Evolutionary conservation across 1,140 invertebrate species (phyloP).

Genomic region (Hypsibius dujardini): DNA sequence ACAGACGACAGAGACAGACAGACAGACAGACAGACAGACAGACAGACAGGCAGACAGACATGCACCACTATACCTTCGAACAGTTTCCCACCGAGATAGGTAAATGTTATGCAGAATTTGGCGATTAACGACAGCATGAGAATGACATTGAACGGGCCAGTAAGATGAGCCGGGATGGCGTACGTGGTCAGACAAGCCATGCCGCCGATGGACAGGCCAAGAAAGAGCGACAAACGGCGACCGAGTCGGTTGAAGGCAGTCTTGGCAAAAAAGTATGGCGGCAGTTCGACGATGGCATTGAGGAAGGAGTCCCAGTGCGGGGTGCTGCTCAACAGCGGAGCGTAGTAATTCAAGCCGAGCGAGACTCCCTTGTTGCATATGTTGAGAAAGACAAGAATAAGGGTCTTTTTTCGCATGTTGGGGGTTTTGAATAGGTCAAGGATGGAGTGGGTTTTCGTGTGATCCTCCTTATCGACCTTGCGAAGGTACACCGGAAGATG

Average conservation of each 20-base stretch:
- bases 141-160: neutral
- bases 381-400: constrained; percentile 41
- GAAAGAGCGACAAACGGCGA: constrained; percentile 23
- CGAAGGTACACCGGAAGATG: neutral
- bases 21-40: no score
- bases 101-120: constrained; percentile 19
- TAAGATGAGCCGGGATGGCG: constrained; percentile 18
- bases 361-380: constrained; percentile 24
- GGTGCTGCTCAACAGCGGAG: constrained; percentile 23
- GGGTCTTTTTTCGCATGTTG: constrained; percentile 62
- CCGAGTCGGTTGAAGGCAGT: constrained; percentile 23
- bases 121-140: constrained; percentile 7
- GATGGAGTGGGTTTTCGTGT: constrained; percentile 37
- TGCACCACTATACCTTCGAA: no score
- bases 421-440: constrained; percentile 56
- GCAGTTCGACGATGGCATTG: constrained; percentile 24
- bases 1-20: no score
- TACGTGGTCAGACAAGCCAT: constrained; percentile 24
- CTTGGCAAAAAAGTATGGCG: constrained; percentile 25
- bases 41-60: no score
- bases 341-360: constrained; percentile 24
- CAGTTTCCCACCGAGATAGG: constrained; percentile 24
- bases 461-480: neutral
- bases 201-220: constrained; percentile 24
- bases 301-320: constrained; percentile 24